Conservation (phyloP, 2,113 vertebrate genomes). For the Cygnus buccinator region DNA sequence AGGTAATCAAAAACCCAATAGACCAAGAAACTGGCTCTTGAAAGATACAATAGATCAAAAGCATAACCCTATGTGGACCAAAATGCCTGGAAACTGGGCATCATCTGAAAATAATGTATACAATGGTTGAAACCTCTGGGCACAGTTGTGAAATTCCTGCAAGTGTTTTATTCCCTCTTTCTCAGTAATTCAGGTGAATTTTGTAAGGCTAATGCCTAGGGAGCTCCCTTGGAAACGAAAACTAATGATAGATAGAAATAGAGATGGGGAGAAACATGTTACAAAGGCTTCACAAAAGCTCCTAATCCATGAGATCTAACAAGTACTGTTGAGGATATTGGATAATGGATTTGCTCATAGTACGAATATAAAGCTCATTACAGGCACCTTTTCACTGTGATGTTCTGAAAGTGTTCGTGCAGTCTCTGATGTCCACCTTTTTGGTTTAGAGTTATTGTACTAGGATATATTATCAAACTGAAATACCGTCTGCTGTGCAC, state of each 20-base stretch:
- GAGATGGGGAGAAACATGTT: not conserved
- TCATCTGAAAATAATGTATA: not conserved
- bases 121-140: not conserved
- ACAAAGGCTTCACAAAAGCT: not conserved
- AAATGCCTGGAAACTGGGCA: not conserved
- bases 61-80: not conserved
- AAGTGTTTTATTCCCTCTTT: constrained; percentile 8
- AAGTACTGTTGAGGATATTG: not conserved
- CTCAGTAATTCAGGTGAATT: constrained; percentile 14
- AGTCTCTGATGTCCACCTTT: not conserved
- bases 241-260: not conserved
- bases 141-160: not conserved
- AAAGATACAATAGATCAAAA: constrained; percentile 1
- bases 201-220: not conserved
- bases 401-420: not conserved
- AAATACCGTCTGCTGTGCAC: not conserved
- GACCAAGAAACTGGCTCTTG: not conserved
- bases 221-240: not conserved
- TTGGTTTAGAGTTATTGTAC: not conserved
- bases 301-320: not conserved
- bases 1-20: constrained; percentile 30
- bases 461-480: not conserved
- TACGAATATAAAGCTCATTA: not conserved
- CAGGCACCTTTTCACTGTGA: not conserved
- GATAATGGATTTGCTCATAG: not conserved